Evolutionary conservation across 2,797 vertebrate genomes (phyloP), one percentile per base, ranked within the genome.

Genomic region (Pseudochaenichthys georgianus): DNA sequence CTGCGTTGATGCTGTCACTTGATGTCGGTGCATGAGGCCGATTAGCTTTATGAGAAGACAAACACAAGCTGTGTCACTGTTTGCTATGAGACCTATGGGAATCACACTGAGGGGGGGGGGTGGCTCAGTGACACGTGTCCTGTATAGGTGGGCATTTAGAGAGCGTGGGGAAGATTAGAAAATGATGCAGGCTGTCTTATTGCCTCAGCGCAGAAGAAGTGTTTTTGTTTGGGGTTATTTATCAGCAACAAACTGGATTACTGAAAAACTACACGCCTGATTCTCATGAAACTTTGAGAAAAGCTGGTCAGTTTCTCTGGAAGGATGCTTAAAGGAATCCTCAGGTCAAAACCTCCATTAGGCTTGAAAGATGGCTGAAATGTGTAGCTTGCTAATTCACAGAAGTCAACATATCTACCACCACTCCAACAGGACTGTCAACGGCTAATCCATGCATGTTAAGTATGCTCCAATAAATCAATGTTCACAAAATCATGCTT

Each of bases 41-140:
- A 82, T 63, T 50, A 51, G 55, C 46, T n/a, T 63, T 41, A 71
- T 54, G 73, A 64, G 64, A 80, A 19, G 70, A 86, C 73, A 80
- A 70, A 64, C 48, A 64, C 58, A 19, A 38, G 43, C 47, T 61
- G 31, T 64, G 60, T 15, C 50, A 57, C 48, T 13, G 23, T 54
- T 58, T 1, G 9, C 58, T 43, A 46, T n/a, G 6, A 28, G 43
- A 31, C 51, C 28, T 16, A n/a, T 8, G n/a, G 21, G 57, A 73
- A 45, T 5, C 48, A 13, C 48, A 41, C 28, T 55, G 59, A 9
- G 62, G 61, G 69, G 75, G 34, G 34, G 23, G 64, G 64, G 65
- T 68, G 77, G 66, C 73, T 47, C 21, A 63, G 46, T 47, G 68
- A 79, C 76, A 80, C 43, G 34, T 50, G 38, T 71, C 4, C 68